phyloP scores from a whole-genome alignment of 2,113 vertebrate species.

The Triplophysa rosa region DNA sequence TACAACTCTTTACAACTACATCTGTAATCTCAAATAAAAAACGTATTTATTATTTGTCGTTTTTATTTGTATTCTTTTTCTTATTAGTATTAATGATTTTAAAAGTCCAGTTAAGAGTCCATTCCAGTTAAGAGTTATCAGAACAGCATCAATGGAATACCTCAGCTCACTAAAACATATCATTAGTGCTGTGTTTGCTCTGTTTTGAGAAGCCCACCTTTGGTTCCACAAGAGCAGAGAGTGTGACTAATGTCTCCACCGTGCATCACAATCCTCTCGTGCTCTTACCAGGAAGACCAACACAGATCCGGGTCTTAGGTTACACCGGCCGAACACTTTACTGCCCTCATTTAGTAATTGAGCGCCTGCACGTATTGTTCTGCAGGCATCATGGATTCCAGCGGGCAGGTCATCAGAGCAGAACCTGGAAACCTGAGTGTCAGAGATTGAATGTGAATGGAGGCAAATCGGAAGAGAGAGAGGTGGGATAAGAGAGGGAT shows the following conservation, averaged over 20 bases:
- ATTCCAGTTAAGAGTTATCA: background rate
- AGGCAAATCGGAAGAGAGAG: conserved; percentile 2
- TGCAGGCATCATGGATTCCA: conserved; percentile 43
- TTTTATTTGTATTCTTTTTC: too few relatives aligned
- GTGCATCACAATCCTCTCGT: conserved; percentile 42
- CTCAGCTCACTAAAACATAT: background rate
- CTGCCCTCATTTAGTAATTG: conserved; percentile 56
- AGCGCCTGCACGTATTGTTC: conserved; percentile 56
- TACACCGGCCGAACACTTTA: conserved; percentile 47
- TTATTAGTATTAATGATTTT: too few relatives aligned
- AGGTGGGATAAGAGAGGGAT: background rate
- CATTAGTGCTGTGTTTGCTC: background rate
- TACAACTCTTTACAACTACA: too few relatives aligned
- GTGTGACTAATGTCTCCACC: conserved; percentile 51
- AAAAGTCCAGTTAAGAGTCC: background rate
- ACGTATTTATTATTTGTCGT: too few relatives aligned
- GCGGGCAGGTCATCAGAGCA: conserved; percentile 29
- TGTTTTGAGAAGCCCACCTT: conserved; percentile 23
- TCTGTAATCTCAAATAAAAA: too few relatives aligned
- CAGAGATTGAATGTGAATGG: conserved; percentile 59
- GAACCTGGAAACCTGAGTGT: conserved; percentile 49
- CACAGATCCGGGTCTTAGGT: conserved; percentile 41
- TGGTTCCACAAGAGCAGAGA: conserved; percentile 52
- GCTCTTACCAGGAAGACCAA: conserved; percentile 8
- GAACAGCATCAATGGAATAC: background rate